These are phyloP conservation scores for Procambarus virginalis DNA, from an alignment of 1,140 invertebrate species.

Conservation along the genomic window DNA sequence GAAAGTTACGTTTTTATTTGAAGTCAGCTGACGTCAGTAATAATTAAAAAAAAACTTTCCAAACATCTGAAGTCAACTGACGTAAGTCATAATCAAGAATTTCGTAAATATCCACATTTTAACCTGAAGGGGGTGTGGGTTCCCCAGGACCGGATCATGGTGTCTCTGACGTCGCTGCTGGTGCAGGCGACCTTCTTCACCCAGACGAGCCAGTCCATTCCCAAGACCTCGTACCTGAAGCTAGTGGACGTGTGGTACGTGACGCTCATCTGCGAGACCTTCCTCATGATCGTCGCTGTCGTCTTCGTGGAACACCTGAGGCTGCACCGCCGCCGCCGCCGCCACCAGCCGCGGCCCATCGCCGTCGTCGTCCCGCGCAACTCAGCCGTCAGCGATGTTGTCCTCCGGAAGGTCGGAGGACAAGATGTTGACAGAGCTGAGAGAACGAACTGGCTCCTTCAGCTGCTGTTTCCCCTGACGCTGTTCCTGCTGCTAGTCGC, in stretches of 20 bases:
- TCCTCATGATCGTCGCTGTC: constrained; percentile 48
- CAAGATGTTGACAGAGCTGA: background rate
- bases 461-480: background rate
- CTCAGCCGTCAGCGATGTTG: background rate
- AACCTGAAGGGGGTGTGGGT: no score
- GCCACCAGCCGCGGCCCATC: background rate
- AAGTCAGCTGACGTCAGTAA: no score
- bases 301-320: constrained; percentile 35
- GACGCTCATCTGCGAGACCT: constrained; percentile 36
- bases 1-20: no score
- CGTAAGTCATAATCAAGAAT: no score
- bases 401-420: background rate
- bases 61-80: no score
- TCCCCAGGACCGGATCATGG: constrained; percentile 50
- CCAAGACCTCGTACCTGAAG: constrained; percentile 51
- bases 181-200: constrained; percentile 54
- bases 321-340: background rate
- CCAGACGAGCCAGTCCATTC: constrained; percentile 45
- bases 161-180: constrained; percentile 47
- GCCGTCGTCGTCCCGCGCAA: background rate
- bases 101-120: no score
- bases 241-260: constrained; percentile 66
- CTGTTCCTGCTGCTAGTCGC: background rate
- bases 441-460: background rate
- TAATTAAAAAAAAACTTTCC: no score